phyloP scores from a whole-genome alignment of 2,888 invertebrate genomes.

The Hyposoter didymator region DNA sequence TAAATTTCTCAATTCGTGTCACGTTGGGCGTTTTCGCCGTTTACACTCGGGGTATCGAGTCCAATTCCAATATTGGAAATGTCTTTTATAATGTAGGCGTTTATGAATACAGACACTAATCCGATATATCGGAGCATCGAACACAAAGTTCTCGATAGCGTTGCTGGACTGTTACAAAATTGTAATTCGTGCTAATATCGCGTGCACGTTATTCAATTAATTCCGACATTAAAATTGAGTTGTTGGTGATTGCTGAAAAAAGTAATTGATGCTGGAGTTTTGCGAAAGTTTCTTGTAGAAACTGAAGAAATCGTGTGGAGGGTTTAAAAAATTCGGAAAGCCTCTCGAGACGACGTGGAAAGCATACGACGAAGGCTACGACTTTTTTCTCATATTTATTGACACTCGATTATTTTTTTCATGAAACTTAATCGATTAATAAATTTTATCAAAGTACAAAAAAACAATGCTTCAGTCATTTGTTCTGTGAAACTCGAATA shows the following conservation, averaged over 20 bases:
- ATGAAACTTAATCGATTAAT: neutral
- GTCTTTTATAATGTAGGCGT: conserved; percentile 3
- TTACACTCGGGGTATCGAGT: neutral
- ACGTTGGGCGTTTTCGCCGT: conserved; percentile 17
- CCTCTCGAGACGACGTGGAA: too few species aligned
- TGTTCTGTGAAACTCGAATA: neutral
- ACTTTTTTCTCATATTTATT: neutral
- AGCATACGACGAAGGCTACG: too few species aligned
- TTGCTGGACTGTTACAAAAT: neutral
- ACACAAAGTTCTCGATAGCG: neutral
- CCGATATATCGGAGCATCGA: conserved; percentile 29
- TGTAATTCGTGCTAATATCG: neutral
- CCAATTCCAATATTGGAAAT: conserved; percentile 34
- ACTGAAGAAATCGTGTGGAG: too few species aligned
- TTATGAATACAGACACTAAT: conserved; percentile 19
- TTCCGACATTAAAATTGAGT: neutral
- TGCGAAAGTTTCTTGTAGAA: too few species aligned
- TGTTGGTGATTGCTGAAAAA: neutral
- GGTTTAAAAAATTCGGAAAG: too few species aligned
- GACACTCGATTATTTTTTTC: neutral
- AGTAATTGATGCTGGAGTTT: too few species aligned
- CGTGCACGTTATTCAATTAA: conserved; percentile 37
- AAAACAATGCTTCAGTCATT: neutral
- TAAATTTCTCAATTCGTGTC: conserved; percentile 20
- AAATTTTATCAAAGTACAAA: neutral